These are phyloP conservation scores for Scotopteryx bipunctaria DNA, from an alignment of 2,888 invertebrate genomes.

Conservation along the genomic window DNA sequence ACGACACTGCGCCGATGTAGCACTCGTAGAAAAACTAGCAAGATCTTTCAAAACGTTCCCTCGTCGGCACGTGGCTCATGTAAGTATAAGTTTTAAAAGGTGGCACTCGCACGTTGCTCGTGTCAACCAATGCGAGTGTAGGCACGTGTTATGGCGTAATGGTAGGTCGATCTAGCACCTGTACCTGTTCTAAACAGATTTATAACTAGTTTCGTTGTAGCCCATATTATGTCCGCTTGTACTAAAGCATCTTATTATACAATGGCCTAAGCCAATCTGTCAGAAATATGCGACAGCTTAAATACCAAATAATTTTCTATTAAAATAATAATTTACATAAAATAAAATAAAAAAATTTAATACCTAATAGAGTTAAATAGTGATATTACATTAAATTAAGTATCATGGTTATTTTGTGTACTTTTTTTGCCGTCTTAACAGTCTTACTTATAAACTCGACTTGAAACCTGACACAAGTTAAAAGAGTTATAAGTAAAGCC, in stretches of 20 bases:
- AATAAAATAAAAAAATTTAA: not conserved
- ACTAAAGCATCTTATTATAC: not conserved
- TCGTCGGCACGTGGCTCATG: no score
- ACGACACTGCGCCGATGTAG: no score
- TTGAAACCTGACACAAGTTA: no score
- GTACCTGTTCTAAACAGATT: slow-evolving; percentile 23
- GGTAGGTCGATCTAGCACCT: slow-evolving; percentile 21
- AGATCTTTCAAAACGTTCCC: no score
- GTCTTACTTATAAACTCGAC: no score
- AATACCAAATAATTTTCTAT: not conserved
- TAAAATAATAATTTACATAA: not conserved
- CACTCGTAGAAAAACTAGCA: no score
- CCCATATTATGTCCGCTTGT: not conserved
- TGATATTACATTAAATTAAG: slow-evolving; percentile 4
- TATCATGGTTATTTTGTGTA: slow-evolving; percentile 1
- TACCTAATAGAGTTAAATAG: not conserved
- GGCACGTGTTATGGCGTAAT: no score
- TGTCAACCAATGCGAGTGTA: no score
- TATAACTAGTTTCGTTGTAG: slow-evolving; percentile 18
- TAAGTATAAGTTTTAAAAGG: no score
- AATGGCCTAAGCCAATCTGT: not conserved
- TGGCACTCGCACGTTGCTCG: no score
- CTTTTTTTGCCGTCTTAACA: not conserved
- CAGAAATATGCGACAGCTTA: not conserved
- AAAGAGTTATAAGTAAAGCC: no score